Conservation (phyloP, 1,140 invertebrate species). For the Pectinophora gossypiella region DNA sequence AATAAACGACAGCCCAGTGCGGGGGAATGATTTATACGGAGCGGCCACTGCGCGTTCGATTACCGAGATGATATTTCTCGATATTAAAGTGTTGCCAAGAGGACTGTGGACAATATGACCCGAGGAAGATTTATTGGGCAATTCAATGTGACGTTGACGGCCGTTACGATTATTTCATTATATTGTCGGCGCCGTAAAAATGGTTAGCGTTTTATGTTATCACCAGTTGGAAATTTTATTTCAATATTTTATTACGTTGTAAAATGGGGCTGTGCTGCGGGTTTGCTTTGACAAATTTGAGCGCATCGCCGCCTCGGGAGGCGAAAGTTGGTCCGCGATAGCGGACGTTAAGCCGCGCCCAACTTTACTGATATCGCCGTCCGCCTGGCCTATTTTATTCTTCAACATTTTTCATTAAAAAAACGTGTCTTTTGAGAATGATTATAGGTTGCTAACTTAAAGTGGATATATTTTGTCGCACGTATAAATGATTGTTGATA, state of each 20-base stretch:
- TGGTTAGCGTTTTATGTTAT: conserved; percentile 71
- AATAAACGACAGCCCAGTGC: conserved; percentile 65
- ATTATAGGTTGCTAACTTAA: conserved; percentile 1
- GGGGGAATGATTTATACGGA: conserved; percentile 66
- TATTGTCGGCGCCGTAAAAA: conserved; percentile 73
- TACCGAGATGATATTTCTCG: conserved; percentile 73
- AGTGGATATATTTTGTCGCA: too few species aligned
- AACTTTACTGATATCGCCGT: conserved; percentile 7
- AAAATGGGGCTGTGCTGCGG: conserved; percentile 43
- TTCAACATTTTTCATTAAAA: too few species aligned
- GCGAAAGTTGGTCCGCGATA: conserved; percentile 15
- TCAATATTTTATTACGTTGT: conserved; percentile 72
- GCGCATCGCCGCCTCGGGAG: conserved; percentile 23
- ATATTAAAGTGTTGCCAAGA: conserved; percentile 74
- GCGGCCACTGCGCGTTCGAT: conserved; percentile 64
- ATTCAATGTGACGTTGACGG: conserved; percentile 62
- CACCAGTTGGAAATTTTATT: conserved; percentile 68
- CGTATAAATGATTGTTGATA: conserved; percentile 3
- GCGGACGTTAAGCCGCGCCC: conserved; percentile 3
- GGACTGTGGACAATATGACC: conserved; percentile 72
- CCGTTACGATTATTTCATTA: conserved; percentile 74
- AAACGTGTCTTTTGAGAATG: too few species aligned
- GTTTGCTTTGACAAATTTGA: conserved; percentile 47
- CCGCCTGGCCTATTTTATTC: background rate
- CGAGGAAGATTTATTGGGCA: conserved; percentile 68